These are phyloP conservation scores for Ceyx margarethae DNA, from an alignment of 2,113 vertebrate genomes.

Conservation along the genomic window DNA sequence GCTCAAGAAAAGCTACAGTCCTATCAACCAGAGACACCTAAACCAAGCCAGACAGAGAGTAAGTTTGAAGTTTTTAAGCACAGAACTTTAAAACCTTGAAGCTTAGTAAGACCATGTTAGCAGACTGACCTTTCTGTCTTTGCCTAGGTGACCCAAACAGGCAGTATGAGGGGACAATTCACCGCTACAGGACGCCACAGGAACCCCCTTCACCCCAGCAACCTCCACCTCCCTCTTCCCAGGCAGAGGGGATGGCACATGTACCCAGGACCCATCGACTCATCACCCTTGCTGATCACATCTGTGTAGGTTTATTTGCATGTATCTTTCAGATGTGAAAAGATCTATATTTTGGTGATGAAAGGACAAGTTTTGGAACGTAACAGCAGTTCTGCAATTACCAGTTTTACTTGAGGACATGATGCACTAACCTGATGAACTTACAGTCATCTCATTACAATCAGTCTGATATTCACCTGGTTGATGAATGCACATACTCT, in stretches of 20 bases:
- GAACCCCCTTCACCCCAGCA: constrained; percentile 82
- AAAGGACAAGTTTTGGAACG: background rate
- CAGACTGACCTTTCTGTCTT: background rate
- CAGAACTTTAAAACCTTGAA: background rate
- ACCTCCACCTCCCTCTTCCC: constrained; percentile 72
- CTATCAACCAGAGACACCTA: constrained; percentile 77
- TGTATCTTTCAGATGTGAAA: background rate
- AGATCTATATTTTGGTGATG: background rate
- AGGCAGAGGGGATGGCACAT: constrained; percentile 81
- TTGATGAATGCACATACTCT: background rate
- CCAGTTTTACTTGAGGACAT: background rate
- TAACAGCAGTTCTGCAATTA: background rate
- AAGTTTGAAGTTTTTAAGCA: constrained; percentile 10
- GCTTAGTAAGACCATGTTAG: background rate
- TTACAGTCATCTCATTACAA: background rate
- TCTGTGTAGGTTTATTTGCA: constrained; percentile 84
- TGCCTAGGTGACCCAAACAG: constrained; percentile 77
- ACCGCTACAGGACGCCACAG: constrained; percentile 82
- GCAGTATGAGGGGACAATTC: constrained; percentile 81
- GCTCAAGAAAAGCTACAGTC: constrained; percentile 83
- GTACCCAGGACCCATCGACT: constrained; percentile 90
- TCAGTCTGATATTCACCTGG: background rate
- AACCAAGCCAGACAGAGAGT: constrained; percentile 82
- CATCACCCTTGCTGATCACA: constrained; percentile 97
- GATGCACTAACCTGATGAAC: background rate